Evolutionary conservation across 2,888 invertebrate genomes (phyloP), one percentile per base, ranked within the genome.

Genomic region (Aphidoletes aphidimyza): DNA sequence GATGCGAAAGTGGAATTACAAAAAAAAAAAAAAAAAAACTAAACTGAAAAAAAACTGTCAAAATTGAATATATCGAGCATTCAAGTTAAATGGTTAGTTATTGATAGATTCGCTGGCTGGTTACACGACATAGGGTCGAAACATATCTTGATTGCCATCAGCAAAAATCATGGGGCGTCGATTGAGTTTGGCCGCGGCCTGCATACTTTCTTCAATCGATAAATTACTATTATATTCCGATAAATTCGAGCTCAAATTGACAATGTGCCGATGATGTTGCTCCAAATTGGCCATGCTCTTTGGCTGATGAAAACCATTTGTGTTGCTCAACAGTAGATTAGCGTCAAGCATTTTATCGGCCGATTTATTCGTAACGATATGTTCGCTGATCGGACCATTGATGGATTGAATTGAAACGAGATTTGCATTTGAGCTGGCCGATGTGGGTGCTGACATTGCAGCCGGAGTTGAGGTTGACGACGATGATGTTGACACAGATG

Each of bases 51-150:
- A 78, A 36, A 78, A 36, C 11, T 19, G 78, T 36, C 14, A n/a
- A 0, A 81, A 14, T 81, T 0, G 30, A 26, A 6, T 45, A 19
- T 19, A 45, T n/a, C 42, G 17, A 83, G 30, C 17, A 2, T 36
- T 83, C 6, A 26, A 69, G 22, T 69, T 22, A 69, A 69, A 34
- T 14, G 69, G 22, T 26, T 30, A 26, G 14, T 37, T 14, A 22
- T 39, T 9, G 11, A 11, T 37, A 14, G 19, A 78, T 78, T 78
- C 19, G 14, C 36, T 34, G 17, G 2, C 78, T 78, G 36, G 36
- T 81, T 85, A 85, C 69, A 85, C 85, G 45, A 85, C 85, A 84
- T 85, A 85, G 34, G 85, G 85, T 84, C 85, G 45, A 84, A 85
- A 85, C 84, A 85, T 85, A 17, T 85, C 85, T 81, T 83, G 69